phyloP scores from a whole-genome alignment of 2,113 vertebrate species.

The Ictalurus furcatus region DNA sequence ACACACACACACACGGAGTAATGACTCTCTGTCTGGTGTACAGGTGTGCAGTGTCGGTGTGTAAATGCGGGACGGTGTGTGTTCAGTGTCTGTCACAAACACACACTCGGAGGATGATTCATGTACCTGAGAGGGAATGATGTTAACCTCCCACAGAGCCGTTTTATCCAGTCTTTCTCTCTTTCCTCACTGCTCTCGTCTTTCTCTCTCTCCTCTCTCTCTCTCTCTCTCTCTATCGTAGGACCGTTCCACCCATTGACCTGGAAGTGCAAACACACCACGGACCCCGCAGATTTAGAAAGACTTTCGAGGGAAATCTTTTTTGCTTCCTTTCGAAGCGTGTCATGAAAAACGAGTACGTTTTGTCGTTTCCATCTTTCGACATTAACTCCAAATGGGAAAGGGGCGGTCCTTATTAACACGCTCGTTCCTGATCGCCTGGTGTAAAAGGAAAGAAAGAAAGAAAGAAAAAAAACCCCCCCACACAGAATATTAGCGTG shows the following conservation, averaged over 20 bases:
- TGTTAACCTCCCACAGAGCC: conserved; percentile 17
- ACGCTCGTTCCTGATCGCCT: neutral
- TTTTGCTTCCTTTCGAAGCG: neutral
- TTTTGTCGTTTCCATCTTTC: neutral
- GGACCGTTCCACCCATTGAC: neutral
- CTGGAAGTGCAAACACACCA: neutral
- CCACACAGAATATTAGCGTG: too few relatives aligned
- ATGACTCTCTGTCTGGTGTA: neutral
- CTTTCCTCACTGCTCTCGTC: neutral
- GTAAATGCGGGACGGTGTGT: neutral
- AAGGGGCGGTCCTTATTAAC: neutral
- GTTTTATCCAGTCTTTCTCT: neutral
- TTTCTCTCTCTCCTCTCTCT: neutral
- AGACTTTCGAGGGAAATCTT: neutral
- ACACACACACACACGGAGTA: conserved; percentile 16
- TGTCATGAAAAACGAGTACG: neutral
- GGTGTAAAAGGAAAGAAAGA: neutral
- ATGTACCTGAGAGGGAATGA: conserved; percentile 10
- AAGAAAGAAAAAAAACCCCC: too few relatives aligned
- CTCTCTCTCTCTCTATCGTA: neutral
- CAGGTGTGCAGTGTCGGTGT: conserved; percentile 1
- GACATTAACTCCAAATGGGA: neutral
- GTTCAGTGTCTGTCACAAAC: neutral
- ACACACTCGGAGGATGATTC: conserved; percentile 30
- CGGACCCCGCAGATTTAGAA: neutral